A percentile compares a stretch with the other conserved stretches of the same genome.
Conservation (phyloP, 2,888 invertebrate species). For the Drosophila prostipennis region DNA sequence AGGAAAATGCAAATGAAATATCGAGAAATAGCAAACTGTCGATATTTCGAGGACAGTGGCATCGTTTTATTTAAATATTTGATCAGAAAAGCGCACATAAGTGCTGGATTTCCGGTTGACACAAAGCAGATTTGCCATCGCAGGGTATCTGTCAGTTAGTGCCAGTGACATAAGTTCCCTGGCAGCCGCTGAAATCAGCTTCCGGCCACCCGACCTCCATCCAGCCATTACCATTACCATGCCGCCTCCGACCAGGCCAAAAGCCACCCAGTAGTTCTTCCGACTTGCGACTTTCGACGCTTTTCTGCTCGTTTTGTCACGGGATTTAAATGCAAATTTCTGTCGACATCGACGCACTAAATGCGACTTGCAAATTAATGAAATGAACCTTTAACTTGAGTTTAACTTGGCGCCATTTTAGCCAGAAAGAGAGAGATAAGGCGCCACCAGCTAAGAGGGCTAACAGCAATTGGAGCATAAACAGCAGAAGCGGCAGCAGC, state of each 20-base stretch:
- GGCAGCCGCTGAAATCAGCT: conserved; percentile 63
- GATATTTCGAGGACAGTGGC: no score
- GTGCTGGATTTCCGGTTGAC: background rate
- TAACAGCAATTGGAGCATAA: conserved; percentile 69
- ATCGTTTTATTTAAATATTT: background rate
- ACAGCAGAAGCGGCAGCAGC: conserved; percentile 58
- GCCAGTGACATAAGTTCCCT: conserved; percentile 48
- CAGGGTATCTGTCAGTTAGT: conserved; percentile 29
- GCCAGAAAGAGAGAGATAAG: conserved; percentile 66
- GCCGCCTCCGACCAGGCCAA: conserved; percentile 28
- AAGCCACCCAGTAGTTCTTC: conserved; percentile 19
- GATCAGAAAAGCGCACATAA: background rate
- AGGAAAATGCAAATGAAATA: no score
- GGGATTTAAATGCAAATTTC: conserved; percentile 79
- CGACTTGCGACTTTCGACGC: conserved; percentile 52
- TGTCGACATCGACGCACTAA: conserved; percentile 76
- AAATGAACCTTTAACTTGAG: conserved; percentile 80
- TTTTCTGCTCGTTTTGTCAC: conserved; percentile 77
- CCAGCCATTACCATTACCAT: conserved; percentile 3
- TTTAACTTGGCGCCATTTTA: conserved; percentile 77
- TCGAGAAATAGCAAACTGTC: no score
- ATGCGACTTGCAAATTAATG: conserved; percentile 80
- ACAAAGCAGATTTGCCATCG: conserved; percentile 10
- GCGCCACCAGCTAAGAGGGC: conserved; percentile 62
- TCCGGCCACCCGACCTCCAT: conserved; percentile 35